These are phyloP conservation scores for Halichondria panicea DNA, from an alignment of 37 sponge, comb jelly and placozoan genomes.

Conservation along the genomic window DNA sequence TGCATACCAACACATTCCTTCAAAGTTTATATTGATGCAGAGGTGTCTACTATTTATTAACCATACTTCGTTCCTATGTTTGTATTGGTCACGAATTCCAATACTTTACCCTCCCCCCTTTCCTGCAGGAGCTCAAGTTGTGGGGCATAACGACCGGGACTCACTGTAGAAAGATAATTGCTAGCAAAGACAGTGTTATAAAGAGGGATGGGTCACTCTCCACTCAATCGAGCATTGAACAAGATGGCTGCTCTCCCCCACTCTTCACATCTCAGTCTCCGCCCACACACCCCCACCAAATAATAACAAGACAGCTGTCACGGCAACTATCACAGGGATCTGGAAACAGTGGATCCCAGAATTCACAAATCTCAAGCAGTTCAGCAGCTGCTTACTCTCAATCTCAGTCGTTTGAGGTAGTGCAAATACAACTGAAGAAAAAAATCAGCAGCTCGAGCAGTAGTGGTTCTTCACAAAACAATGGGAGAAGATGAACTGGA, in stretches of 20 bases:
- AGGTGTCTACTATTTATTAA: neutral
- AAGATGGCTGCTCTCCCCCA: neutral
- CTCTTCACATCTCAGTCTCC: slow-evolving; percentile 11
- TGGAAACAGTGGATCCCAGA: neutral
- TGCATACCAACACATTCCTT: no score
- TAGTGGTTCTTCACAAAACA: no score
- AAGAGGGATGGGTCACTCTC: neutral
- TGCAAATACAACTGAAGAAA: slow-evolving; percentile 32
- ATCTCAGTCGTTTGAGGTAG: slow-evolving; percentile 19
- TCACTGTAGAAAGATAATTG: slow-evolving; percentile 2
- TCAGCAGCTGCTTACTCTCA: neutral
- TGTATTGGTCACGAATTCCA: neutral
- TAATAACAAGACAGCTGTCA: neutral
- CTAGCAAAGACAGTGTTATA: neutral
- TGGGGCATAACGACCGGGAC: slow-evolving; percentile 14
- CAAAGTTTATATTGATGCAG: no score
- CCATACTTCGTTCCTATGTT: neutral
- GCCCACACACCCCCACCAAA: neutral
- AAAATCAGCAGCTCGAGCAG: slow-evolving; percentile 7
- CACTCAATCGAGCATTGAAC: neutral
- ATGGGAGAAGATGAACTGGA: no score
- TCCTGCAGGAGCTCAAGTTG: slow-evolving; percentile 27
- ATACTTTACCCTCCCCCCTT: neutral
- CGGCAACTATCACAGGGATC: neutral
- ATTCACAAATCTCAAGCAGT: neutral